Conservation (phyloP, 2,113 vertebrate species). For the Cisticola juncidis region DNA sequence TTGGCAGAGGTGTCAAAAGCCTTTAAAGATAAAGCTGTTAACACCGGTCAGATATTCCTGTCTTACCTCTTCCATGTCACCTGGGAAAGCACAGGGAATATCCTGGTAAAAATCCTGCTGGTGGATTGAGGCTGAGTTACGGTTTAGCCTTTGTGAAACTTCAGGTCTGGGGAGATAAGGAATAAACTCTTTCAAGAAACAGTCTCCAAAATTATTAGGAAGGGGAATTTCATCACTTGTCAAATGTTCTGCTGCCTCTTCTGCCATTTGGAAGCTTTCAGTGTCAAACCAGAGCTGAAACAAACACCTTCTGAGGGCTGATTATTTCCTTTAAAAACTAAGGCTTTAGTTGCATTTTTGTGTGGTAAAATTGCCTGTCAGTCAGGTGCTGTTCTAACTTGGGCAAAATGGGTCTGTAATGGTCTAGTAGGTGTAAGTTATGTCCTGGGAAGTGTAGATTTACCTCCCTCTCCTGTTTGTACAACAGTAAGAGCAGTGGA, state of each 20-base stretch:
- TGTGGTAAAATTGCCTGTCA: not conserved
- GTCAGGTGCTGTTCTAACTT: not conserved
- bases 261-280: not conserved
- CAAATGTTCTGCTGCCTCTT: not conserved
- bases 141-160: not conserved
- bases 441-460: not conserved
- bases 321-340: not conserved
- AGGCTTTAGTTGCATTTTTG: not conserved
- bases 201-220: not conserved
- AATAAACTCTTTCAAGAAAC: not conserved
- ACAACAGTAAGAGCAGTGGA: constrained; percentile 87
- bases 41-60: not conserved
- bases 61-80: not conserved
- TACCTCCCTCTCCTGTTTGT: not conserved
- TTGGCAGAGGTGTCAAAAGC: not conserved
- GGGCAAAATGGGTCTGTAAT: not conserved
- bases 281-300: not conserved
- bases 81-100: not conserved
- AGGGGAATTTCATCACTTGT: not conserved
- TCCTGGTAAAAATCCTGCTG: not conserved
- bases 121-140: not conserved
- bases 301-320: not conserved
- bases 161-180: not conserved
- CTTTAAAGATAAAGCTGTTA: not conserved
- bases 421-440: not conserved